Percentiles rank a stretch among this genome's conserved stretches.
These are phyloP conservation scores for Siniperca undulata DNA, from an alignment of 2,797 vertebrate genomes.

Conservation along the genomic window DNA sequence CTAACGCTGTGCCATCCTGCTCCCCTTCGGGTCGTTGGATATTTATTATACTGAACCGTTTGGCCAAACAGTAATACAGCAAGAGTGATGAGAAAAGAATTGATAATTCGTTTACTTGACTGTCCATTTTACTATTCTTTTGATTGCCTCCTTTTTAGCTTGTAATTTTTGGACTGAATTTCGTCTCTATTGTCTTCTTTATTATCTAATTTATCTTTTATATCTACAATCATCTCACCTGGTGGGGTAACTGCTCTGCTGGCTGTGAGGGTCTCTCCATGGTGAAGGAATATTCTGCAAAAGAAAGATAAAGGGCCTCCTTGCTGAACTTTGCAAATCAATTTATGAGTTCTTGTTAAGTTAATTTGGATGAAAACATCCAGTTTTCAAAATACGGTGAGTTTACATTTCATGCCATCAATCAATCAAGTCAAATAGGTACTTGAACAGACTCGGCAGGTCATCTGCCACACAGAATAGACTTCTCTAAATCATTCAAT, in stretches of 20 bases:
- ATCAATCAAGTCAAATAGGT: not conserved
- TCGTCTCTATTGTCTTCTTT: not conserved
- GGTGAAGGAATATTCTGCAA: slow-evolving; percentile 71
- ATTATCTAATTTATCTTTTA: not conserved
- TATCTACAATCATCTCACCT: slow-evolving; percentile 62
- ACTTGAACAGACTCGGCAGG: not conserved
- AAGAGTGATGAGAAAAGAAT: not conserved
- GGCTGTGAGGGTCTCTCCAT: slow-evolving; percentile 57
- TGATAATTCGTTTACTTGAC: too few relatives aligned
- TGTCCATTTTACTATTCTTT: too few relatives aligned
- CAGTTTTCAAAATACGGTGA: not conserved
- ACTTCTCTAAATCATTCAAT: not conserved
- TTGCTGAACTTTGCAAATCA: not conserved
- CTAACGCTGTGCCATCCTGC: not conserved
- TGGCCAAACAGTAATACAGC: not conserved
- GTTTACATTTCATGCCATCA: not conserved
- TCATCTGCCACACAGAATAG: not conserved
- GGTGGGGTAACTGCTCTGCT: slow-evolving; percentile 49
- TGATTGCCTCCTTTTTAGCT: not conserved
- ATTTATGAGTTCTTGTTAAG: not conserved
- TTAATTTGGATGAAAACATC: not conserved
- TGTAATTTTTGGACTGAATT: too few relatives aligned
- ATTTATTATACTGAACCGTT: not conserved
- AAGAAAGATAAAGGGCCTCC: not conserved
- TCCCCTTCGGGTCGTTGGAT: not conserved